Conservation (phyloP, 2,888 invertebrate species). For the Marasmarcha lunaedactyla region DNA sequence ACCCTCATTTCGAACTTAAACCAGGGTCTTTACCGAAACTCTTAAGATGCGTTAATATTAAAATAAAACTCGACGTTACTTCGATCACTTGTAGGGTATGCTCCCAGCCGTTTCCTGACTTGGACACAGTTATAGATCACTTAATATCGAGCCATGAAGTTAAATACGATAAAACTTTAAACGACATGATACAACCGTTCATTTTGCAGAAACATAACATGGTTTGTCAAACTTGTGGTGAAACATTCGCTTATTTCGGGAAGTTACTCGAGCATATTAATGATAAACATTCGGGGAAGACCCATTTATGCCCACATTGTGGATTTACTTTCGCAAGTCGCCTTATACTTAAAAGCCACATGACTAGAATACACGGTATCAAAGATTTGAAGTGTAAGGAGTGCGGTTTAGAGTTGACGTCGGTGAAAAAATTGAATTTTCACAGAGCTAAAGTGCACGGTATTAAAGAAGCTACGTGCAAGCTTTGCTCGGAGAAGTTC, state of each 20-base stretch:
- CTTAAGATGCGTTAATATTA: constrained; percentile 19
- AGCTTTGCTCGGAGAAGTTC: constrained; percentile 29
- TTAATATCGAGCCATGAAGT: constrained; percentile 20
- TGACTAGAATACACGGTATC: constrained; percentile 19
- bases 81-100: constrained; percentile 25
- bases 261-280: constrained; percentile 25
- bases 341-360: constrained; percentile 20
- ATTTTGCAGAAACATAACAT: constrained; percentile 22
- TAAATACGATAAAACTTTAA: constrained; percentile 19
- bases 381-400: constrained; percentile 21
- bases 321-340: constrained; percentile 21
- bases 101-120: constrained; percentile 14
- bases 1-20: constrained; percentile 18
- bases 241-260: constrained; percentile 21
- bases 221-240: constrained; percentile 20
- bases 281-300: constrained; percentile 20
- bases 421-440: constrained; percentile 18
- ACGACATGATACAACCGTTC: constrained; percentile 20
- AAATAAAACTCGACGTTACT: constrained; percentile 23
- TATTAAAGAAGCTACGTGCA: constrained; percentile 17
- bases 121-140: constrained; percentile 21
- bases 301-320: constrained; percentile 23
- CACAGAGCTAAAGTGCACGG: constrained; percentile 27
- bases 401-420: constrained; percentile 24
- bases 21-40: constrained; percentile 17